phyloP scores from a whole-genome alignment of 2,113 vertebrate species.

The Myiozetetes cayanensis region DNA sequence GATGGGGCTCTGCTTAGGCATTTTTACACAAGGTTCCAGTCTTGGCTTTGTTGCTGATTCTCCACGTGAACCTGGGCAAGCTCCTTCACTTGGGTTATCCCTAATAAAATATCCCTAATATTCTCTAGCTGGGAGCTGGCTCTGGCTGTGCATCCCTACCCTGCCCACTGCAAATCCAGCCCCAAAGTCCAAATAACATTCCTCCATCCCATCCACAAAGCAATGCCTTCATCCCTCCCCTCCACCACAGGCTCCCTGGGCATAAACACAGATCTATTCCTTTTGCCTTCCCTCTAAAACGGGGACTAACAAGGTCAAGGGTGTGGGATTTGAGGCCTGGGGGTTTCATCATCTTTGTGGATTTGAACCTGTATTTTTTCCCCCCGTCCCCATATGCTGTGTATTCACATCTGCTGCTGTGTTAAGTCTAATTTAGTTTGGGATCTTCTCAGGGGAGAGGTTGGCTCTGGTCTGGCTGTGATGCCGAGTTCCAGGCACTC shows the following conservation, averaged over 20 bases:
- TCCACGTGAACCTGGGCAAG: neutral
- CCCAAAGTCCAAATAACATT: neutral
- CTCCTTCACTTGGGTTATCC: neutral
- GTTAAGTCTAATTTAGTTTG: neutral
- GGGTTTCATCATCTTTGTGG: neutral
- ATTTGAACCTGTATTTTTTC: neutral
- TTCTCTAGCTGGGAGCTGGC: neutral
- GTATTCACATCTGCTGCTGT: neutral
- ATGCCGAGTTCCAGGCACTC: neutral
- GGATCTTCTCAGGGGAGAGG: conserved; percentile 2
- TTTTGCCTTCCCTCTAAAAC: neutral
- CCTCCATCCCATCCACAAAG: neutral
- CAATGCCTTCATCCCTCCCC: neutral
- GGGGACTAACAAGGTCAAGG: fast-evolving
- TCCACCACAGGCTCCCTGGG: fast-evolving
- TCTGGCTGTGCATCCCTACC: neutral
- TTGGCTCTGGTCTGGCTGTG: neutral
- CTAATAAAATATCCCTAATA: neutral
- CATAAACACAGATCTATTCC: fast-evolving
- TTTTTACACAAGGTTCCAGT: neutral
- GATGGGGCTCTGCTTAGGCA: neutral
- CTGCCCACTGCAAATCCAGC: neutral
- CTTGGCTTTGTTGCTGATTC: neutral
- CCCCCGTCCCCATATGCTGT: neutral
- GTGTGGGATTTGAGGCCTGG: fast-evolving